Conservation (phyloP, 2,113 vertebrate species). For the Mirza zaza region DNA sequence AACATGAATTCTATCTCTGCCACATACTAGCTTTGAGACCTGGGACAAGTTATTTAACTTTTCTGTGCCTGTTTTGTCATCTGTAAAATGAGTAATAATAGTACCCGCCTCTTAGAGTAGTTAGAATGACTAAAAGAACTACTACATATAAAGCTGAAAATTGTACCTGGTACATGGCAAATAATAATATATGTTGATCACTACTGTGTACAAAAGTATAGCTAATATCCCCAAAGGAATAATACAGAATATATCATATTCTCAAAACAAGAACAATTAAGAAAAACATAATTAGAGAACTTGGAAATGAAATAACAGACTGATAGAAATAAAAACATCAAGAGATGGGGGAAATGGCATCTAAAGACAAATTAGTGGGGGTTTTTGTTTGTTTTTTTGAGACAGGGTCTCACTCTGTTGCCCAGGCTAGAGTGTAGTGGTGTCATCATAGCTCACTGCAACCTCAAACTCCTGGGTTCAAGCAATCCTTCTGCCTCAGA, state of each 20-base stretch:
- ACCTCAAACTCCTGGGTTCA: no score
- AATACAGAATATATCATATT: not conserved
- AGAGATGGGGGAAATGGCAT: not conserved
- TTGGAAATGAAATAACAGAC: not conserved
- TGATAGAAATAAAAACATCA: not conserved
- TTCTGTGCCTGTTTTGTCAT: not conserved
- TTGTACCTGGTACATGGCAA: not conserved
- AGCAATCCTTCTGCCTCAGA: no score
- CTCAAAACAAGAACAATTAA: not conserved
- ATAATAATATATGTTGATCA: not conserved
- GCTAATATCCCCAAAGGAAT: not conserved
- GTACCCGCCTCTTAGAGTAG: not conserved
- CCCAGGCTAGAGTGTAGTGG: no score
- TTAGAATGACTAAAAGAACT: not conserved
- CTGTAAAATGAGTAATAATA: not conserved
- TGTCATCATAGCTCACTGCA: no score
- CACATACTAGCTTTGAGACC: not conserved
- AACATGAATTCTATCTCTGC: not conserved
- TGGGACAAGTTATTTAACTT: not conserved
- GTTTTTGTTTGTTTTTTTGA: no score
- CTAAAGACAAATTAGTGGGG: not conserved
- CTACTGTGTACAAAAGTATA: not conserved
- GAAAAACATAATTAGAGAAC: not conserved
- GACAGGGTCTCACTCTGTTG: no score
- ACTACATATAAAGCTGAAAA: not conserved